phyloP scores from a whole-genome alignment of 2,888 invertebrate species.

The Zelleria hepariella region DNA sequence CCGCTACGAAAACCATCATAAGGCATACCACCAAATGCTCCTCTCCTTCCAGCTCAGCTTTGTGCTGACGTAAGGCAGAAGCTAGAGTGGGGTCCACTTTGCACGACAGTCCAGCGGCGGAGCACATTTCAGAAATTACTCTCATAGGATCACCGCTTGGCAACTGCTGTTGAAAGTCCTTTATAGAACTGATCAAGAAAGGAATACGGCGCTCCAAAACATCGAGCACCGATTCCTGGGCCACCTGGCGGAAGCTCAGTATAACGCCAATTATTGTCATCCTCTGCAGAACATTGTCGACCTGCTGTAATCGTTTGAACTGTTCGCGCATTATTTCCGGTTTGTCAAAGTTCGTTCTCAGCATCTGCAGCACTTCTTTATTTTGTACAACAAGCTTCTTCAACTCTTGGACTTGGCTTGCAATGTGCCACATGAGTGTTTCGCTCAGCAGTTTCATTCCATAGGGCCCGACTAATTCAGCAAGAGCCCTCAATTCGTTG shows the following conservation, averaged over 20 bases:
- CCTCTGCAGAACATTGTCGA: constrained; percentile 95
- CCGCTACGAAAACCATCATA: constrained; percentile 98
- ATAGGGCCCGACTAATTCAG: constrained; percentile 98
- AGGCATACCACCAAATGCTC: constrained; percentile 95
- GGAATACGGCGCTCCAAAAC: constrained; percentile 95
- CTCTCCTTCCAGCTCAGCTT: constrained; percentile 89
- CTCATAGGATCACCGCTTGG: constrained; percentile 91
- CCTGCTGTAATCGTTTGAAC: constrained; percentile 89
- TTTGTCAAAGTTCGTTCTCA: constrained; percentile 98
- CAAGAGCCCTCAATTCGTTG: constrained; percentile 93
- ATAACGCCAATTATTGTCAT: constrained; percentile 99
- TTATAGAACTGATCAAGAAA: constrained; percentile 93
- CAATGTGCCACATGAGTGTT: constrained; percentile 98
- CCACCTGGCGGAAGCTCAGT: constrained; percentile 92
- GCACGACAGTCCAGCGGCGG: constrained; percentile 93
- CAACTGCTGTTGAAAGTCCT: constrained; percentile 93
- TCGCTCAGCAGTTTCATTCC: constrained; percentile 98
- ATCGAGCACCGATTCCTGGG: constrained; percentile 94
- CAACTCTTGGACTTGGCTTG: constrained; percentile 97
- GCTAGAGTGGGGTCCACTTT: constrained; percentile 97
- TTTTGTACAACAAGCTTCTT: constrained; percentile 93
- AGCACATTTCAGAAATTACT: constrained; percentile 97
- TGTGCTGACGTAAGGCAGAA: constrained; percentile 89
- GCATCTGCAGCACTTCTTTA: constrained; percentile 90
- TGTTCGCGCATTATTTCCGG: constrained; percentile 99